Percentiles rank a stretch among this genome's conserved stretches.
These are phyloP conservation scores for Morpho deidamia DNA, from an alignment of 2,888 invertebrate species.

Conservation along the genomic window DNA sequence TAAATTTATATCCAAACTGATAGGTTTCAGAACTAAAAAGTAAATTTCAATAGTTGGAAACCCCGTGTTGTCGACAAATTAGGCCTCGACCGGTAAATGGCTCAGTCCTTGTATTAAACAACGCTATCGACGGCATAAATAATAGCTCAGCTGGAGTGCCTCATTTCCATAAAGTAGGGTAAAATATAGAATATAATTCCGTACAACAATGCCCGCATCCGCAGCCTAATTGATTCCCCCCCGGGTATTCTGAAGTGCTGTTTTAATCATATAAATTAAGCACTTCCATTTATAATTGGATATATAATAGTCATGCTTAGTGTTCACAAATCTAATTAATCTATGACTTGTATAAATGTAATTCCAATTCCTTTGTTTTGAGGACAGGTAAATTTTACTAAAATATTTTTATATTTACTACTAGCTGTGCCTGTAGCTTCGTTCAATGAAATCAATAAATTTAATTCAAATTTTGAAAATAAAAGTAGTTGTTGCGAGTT, in stretches of 20 bases:
- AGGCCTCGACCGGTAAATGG: too few relatives aligned
- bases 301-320: conserved; percentile 18
- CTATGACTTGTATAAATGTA: background rate
- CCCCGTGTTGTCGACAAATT: too few relatives aligned
- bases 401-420: too few relatives aligned
- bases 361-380: too few relatives aligned
- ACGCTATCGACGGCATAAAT: background rate
- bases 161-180: conserved; percentile 3
- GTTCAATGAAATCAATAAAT: too few relatives aligned
- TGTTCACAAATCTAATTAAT: background rate
- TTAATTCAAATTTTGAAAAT: too few relatives aligned
- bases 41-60: too few relatives aligned
- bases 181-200: conserved; percentile 13
- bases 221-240: conserved; percentile 10
- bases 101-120: background rate
- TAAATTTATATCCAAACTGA: too few relatives aligned
- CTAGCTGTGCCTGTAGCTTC: too few relatives aligned
- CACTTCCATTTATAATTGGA: conserved; percentile 20
- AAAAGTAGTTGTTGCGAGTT: too few relatives aligned
- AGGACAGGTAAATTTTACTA: too few relatives aligned
- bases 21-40: too few relatives aligned
- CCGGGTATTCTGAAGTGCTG: conserved; percentile 15
- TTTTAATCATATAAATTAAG: conserved; percentile 22
- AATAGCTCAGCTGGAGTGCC: conserved; percentile 3
- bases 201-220: conserved; percentile 22